A percentile compares a stretch with the other conserved stretches of the same genome.
phyloP scores from a whole-genome alignment of 1,140 invertebrate genomes.

The Stegodyphus dumicola region DNA sequence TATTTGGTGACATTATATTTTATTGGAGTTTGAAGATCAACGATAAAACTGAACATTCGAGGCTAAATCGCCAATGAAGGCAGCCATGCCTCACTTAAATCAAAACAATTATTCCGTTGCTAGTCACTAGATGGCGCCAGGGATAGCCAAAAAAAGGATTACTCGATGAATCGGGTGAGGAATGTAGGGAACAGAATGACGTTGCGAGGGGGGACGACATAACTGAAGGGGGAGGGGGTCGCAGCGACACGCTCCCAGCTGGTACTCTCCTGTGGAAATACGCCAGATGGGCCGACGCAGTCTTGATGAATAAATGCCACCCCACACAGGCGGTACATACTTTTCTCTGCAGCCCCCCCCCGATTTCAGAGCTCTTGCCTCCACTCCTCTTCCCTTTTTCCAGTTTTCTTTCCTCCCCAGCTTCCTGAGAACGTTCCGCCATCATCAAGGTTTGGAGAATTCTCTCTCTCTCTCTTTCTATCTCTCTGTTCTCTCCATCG shows the following conservation, averaged over 20 bases:
- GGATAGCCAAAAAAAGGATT: neutral
- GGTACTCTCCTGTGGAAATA: slow-evolving; percentile 53
- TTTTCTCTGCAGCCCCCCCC: slow-evolving; percentile 13
- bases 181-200: slow-evolving; percentile 8
- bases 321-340: slow-evolving; percentile 33
- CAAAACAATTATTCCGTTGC: slow-evolving; percentile 1
- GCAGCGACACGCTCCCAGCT: slow-evolving; percentile 53
- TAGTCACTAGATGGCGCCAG: slow-evolving; percentile 48
- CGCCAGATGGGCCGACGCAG: slow-evolving; percentile 56
- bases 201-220: slow-evolving; percentile 20
- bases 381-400: slow-evolving; percentile 9
- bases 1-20: no score
- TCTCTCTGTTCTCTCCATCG: neutral
- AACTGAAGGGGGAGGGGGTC: slow-evolving; percentile 14
- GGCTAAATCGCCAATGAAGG: no score
- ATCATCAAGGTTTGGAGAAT: slow-evolving; percentile 55
- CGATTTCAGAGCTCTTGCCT: slow-evolving; percentile 15
- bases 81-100: neutral
- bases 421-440: slow-evolving; percentile 41
- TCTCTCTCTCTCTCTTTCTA: slow-evolving; percentile 23
- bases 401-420: slow-evolving; percentile 48
- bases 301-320: slow-evolving; percentile 60
- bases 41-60: no score
- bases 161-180: neutral
- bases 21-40: no score